A percentile compares a stretch with the other conserved stretches of the same genome.
These are phyloP conservation scores for Zaprionus capensis DNA, from an alignment of 1,140 invertebrate genomes.

Conservation along the genomic window DNA sequence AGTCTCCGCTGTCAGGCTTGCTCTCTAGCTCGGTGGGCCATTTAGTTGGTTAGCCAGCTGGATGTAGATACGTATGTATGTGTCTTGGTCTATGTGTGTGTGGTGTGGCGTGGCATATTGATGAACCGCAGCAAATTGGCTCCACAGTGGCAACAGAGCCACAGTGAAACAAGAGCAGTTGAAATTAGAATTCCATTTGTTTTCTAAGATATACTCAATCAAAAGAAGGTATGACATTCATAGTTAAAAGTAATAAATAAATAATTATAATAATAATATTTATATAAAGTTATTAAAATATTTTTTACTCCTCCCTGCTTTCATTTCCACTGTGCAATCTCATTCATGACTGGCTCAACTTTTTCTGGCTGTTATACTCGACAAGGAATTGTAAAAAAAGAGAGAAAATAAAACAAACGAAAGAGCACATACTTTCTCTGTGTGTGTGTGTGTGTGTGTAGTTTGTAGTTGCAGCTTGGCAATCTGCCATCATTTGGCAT, in stretches of 20 bases:
- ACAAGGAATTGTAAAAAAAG: slow-evolving; percentile 72
- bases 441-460: slow-evolving; percentile 16
- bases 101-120: slow-evolving; percentile 76
- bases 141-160: slow-evolving; percentile 53
- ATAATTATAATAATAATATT: neutral
- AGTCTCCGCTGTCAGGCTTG: slow-evolving; percentile 15
- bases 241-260: neutral
- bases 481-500: slow-evolving; percentile 79
- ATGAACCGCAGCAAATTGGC: slow-evolving; percentile 80
- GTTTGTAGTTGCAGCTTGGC: slow-evolving; percentile 73
- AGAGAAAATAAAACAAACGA: slow-evolving; percentile 64
- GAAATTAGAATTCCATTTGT: too few relatives aligned
- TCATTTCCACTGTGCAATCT: slow-evolving; percentile 54
- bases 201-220: neutral
- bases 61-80: slow-evolving; percentile 33
- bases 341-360: slow-evolving; percentile 53
- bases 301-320: neutral
- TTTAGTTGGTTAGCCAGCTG: slow-evolving; percentile 61
- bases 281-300: neutral
- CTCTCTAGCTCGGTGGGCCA: slow-evolving; percentile 43
- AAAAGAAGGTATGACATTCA: neutral
- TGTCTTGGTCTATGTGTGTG: slow-evolving; percentile 13
- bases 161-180: slow-evolving; percentile 39
- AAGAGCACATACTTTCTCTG: slow-evolving; percentile 27
- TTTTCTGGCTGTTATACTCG: slow-evolving; percentile 73